Base-by-base conservation (phyloP, 92 coral and sea anemone genomes). In the Meandrina meandrites region DNA sequence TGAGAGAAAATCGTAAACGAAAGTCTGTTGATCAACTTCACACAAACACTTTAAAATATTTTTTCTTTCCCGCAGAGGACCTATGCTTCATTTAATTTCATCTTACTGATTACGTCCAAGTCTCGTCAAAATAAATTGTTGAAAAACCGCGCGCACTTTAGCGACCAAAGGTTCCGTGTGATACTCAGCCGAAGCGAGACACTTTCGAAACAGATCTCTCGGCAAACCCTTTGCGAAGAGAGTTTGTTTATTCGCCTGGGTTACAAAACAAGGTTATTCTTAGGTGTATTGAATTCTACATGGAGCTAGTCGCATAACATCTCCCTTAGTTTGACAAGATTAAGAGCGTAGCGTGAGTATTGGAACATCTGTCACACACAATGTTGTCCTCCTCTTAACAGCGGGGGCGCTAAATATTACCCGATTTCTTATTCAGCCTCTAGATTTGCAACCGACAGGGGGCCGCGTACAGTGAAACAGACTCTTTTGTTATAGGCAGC, bases 401-500 rank as follows among this genome's bases (percentile, higher is more conserved):
- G 91, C 91, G 68, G 89, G 93, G 86, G 54, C 74, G 37, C 91
- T 90, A 90, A 90, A 87, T 79, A 90, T 90, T 85, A 78, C 90
- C 75, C 86, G 78, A 90, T 78, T 81, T 83, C 89, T 71, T 85
- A 90, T 90, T 87, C 88, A 90, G 47, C 32, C 75, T 74, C 76
- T 62, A 86, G 92, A 81, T 86, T 76, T 86, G 82, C 88, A 85
- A 84, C 57, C 75, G 64, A 76, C 77, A 42, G 83, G 88, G 88
- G 88, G 88, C 62, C 76, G 76, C 67, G 31, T 58, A 17, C 88
- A 37, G 69, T 64, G 82, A 85, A 85, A 85, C 83, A 36, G 53
- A 45, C 82, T 53, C 66, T 77, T 85, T 85, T 85, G 80, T 85
- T 51, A 60, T 56, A 30, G 62, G 64, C 76, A 74, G 77, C 88